A percentile compares a stretch with the other conserved stretches of the same genome.
phyloP scores from a whole-genome alignment of 1,140 invertebrate species.

The Belonocnema kinseyi region DNA sequence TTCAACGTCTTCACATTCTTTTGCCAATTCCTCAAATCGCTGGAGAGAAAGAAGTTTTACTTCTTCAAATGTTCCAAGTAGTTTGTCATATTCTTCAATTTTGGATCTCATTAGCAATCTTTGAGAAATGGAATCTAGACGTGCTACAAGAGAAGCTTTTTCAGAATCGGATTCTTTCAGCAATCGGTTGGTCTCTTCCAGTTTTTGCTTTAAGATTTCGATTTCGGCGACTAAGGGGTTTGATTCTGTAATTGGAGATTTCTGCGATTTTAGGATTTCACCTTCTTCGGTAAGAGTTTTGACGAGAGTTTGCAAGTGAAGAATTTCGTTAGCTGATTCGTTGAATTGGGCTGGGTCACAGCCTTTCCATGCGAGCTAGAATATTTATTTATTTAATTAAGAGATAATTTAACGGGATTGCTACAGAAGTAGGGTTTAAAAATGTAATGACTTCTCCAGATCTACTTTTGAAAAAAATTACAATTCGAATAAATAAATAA shows the following conservation, averaged over 20 bases:
- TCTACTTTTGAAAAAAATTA: not conserved
- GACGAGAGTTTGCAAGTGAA: slow-evolving; percentile 34
- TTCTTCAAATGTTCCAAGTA: not conserved
- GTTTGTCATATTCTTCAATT: slow-evolving; percentile 10
- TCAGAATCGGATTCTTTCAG: not conserved
- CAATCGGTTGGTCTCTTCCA: slow-evolving; percentile 14
- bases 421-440: not conserved
- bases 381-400: not conserved
- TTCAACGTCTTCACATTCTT: not conserved
- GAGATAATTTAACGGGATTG: not conserved
- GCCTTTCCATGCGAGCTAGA: not conserved
- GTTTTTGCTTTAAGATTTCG: not conserved
- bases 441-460: not conserved
- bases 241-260: not conserved
- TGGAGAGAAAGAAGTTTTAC: not conserved
- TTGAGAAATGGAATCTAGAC: slow-evolving; percentile 1
- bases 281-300: not conserved
- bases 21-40: slow-evolving; percentile 2
- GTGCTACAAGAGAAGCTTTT: not conserved
- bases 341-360: not conserved
- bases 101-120: not conserved
- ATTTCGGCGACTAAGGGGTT: not conserved
- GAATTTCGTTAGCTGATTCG: slow-evolving; percentile 22
- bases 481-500: not conserved
- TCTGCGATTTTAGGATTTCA: not conserved